These are phyloP conservation scores for Parazoanthus atlanticus DNA, from an alignment of 92 coral and sea anemone species.

Conservation along the genomic window DNA sequence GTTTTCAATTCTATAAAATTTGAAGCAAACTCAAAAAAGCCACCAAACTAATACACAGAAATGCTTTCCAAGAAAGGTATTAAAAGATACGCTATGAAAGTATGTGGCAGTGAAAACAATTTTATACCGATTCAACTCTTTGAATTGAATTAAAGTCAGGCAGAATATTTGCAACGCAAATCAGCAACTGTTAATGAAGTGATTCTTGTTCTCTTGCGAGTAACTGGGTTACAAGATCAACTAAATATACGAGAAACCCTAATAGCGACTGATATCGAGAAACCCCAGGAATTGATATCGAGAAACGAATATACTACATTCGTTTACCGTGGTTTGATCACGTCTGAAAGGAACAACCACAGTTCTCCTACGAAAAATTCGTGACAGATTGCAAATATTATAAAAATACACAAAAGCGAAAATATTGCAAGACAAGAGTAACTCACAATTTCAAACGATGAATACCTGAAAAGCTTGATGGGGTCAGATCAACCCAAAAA, in stretches of 20 bases:
- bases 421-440: neutral
- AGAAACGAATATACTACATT: neutral
- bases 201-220: neutral
- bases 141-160: neutral
- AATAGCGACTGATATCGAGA: neutral
- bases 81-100: neutral
- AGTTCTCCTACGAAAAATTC: conserved; percentile 5
- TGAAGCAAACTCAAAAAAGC: neutral
- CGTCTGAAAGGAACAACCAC: conserved; percentile 24
- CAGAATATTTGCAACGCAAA: conserved; percentile 36
- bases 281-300: neutral
- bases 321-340: neutral
- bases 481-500: neutral
- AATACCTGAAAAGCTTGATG: neutral
- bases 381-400: conserved; percentile 6
- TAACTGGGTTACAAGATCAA: neutral
- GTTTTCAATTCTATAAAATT: neutral
- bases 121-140: neutral
- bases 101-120: neutral
- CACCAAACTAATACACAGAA: neutral
- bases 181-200: neutral
- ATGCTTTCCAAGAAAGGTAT: neutral
- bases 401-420: neutral
- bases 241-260: conserved; percentile 13
- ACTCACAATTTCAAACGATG: neutral